Conservation (phyloP, 2,797 vertebrate species). For the Pantherophis vulpinus region DNA sequence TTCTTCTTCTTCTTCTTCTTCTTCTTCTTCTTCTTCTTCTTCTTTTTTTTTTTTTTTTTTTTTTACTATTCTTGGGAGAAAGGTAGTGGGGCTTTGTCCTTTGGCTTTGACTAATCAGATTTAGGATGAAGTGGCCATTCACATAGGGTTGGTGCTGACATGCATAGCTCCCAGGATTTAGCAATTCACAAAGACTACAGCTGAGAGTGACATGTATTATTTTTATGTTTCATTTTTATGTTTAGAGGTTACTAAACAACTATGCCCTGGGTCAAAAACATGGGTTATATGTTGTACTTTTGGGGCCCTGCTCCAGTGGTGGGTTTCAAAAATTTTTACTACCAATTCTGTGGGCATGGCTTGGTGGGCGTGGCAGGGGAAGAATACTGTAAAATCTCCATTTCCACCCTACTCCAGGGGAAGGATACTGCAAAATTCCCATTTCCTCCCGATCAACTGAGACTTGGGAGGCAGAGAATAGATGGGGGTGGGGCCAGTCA, state of each 20-base stretch:
- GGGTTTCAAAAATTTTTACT: too few species aligned
- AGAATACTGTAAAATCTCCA: too few species aligned
- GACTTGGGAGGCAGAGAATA: too few species aligned
- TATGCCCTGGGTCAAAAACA: neutral
- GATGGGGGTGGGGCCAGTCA: too few species aligned
- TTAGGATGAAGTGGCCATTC: constrained; percentile 21
- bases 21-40: too few species aligned
- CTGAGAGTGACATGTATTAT: neutral
- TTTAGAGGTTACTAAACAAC: neutral
- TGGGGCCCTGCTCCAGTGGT: neutral
- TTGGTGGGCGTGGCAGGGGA: too few species aligned
- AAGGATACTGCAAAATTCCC: too few species aligned
- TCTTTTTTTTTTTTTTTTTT: too few species aligned
- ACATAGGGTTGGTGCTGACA: constrained; percentile 13
- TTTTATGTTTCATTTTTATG: neutral
- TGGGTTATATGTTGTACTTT: neutral
- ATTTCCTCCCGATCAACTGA: too few species aligned
- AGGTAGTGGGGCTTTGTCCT: neutral
- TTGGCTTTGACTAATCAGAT: constrained; percentile 21
- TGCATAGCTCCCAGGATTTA: neutral
- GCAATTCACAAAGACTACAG: constrained; percentile 25
- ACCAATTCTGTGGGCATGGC: too few species aligned
- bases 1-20: too few species aligned
- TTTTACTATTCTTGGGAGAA: neutral
- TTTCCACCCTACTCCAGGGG: too few species aligned